These are phyloP conservation scores for Drosophila hydei DNA, from an alignment of 1,140 invertebrate genomes.

Conservation along the genomic window DNA sequence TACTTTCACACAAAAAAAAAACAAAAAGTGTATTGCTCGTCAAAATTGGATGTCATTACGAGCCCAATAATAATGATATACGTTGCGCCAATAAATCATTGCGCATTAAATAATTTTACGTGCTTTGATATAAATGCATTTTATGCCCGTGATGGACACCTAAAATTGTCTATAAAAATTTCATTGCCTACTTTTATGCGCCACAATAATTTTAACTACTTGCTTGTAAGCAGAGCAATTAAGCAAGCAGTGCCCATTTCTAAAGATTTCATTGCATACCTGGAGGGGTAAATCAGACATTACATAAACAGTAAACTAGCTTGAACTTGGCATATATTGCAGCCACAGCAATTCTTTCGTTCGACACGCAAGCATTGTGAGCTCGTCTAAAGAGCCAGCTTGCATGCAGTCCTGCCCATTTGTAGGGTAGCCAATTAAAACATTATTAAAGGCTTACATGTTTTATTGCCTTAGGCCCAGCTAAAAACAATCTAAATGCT, in stretches of 20 bases:
- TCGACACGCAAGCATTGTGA: neutral
- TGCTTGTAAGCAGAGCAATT: neutral
- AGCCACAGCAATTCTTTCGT: neutral
- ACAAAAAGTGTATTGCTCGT: no score
- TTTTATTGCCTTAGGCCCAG: neutral
- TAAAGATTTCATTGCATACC: neutral
- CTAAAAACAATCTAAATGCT: slow-evolving; percentile 8
- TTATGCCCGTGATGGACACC: neutral
- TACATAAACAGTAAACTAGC: neutral
- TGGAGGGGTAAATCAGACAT: neutral
- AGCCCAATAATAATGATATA: neutral
- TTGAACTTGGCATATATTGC: neutral
- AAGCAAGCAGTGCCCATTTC: slow-evolving; percentile 3
- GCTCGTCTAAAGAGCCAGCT: neutral
- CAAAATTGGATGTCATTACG: no score
- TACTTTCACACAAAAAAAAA: no score
- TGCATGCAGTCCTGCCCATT: no score
- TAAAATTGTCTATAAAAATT: neutral
- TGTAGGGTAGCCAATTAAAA: neutral
- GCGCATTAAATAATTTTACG: neutral
- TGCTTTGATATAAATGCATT: neutral
- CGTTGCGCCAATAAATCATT: neutral
- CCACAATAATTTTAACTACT: neutral
- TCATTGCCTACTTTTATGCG: slow-evolving; percentile 2
- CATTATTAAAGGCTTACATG: neutral